Percentiles rank a stretch among this genome's conserved stretches.
phyloP scores from a whole-genome alignment of 2,888 invertebrate species.

The Bruchidius siliquastri region DNA sequence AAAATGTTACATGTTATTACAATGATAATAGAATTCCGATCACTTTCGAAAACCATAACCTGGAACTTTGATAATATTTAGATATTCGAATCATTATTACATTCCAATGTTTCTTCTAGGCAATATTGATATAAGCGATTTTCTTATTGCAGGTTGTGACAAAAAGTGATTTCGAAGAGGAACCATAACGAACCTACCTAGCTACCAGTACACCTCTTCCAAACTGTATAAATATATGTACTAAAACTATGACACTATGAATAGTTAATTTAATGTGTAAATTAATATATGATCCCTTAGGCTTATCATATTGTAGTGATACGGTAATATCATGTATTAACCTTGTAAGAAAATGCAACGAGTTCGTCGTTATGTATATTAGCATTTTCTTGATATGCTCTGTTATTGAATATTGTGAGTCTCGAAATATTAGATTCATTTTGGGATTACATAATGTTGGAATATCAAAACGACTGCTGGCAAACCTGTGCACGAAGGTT shows the following conservation, averaged over 20 bases:
- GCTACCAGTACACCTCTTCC: conserved; percentile 11
- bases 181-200: conserved; percentile 12
- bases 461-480: no score
- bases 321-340: conserved; percentile 24
- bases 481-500: no score
- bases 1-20: no score
- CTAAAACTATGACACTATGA: conserved; percentile 18
- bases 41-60: no score
- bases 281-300: conserved; percentile 23
- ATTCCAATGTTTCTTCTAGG: no score
- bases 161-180: conserved; percentile 23
- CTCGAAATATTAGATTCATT: not conserved
- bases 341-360: conserved; percentile 16
- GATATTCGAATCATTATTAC: no score
- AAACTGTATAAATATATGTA: conserved; percentile 25
- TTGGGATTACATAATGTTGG: no score
- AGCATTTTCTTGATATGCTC: not conserved
- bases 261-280: conserved; percentile 22
- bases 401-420: not conserved
- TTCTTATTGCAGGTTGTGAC: conserved; percentile 18
- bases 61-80: no score
- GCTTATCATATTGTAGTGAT: conserved; percentile 24
- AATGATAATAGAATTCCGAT: no score
- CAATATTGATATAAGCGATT: not conserved
- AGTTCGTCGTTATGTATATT: not conserved